Percentiles rank a stretch among this genome's conserved stretches.
phyloP scores from a whole-genome alignment of 2,113 vertebrate species.

The Petroica traversi region DNA sequence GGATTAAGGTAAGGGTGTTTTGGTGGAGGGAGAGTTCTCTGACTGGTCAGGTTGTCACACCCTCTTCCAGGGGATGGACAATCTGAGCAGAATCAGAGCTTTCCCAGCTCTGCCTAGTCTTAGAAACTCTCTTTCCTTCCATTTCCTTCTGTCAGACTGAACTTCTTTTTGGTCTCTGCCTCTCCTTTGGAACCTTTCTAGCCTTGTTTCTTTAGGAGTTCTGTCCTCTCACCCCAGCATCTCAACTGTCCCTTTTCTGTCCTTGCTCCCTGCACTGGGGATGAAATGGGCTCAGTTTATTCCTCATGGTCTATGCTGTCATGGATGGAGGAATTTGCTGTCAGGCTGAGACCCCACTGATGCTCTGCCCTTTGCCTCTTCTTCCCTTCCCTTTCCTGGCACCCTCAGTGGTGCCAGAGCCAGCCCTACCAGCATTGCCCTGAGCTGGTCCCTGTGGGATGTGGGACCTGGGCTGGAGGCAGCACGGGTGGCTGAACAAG shows the following conservation, averaged over 20 bases:
- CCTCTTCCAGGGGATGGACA: not conserved
- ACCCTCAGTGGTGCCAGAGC: not conserved
- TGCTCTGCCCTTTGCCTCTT: not conserved
- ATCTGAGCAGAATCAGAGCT: not conserved
- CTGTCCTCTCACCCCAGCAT: not conserved
- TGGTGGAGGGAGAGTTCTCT: not conserved
- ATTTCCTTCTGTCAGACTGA: not conserved
- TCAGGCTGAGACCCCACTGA: not conserved
- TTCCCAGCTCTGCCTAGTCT: not conserved
- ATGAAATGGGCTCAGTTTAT: not conserved
- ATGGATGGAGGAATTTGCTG: not conserved
- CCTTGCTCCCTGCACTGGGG: not conserved
- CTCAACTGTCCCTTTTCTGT: too few species aligned
- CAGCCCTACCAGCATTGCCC: not conserved
- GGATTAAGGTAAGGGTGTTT: not conserved
- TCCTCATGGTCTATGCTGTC: not conserved
- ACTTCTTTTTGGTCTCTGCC: not conserved
- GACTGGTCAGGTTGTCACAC: not conserved
- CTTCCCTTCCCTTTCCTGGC: not conserved
- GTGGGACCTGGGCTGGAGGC: too few species aligned
- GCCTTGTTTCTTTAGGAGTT: not conserved
- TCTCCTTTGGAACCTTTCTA: not conserved
- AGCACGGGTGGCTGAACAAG: rapidly evolving
- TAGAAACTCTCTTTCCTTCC: not conserved
- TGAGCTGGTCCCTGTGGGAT: rapidly evolving